Conservation (phyloP, 2,888 invertebrate genomes). For the Oxystoma pomonae region DNA sequence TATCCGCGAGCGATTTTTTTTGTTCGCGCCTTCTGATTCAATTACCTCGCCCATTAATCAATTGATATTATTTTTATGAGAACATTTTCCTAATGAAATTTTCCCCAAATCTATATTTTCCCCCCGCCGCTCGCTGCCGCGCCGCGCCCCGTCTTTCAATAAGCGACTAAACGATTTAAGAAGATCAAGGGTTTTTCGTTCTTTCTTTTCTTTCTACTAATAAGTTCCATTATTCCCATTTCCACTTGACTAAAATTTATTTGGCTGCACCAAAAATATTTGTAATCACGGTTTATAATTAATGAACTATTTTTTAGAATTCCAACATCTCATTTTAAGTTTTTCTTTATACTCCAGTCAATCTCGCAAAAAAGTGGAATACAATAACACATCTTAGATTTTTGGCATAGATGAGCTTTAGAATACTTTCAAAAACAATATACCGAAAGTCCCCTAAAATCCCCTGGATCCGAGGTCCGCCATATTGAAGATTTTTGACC, state of each 20-base stretch:
- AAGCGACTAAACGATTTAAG: constrained; percentile 20
- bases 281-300: no score
- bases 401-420: no score
- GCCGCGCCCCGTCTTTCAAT: constrained; percentile 17
- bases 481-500: no score
- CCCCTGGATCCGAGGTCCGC: no score
- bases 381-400: no score
- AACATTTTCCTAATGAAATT: constrained; percentile 46
- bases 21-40: constrained; percentile 47
- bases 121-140: neutral
- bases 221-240: constrained; percentile 51
- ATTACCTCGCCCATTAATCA: constrained; percentile 48
- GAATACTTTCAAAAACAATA: no score
- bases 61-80: constrained; percentile 46
- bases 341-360: no score
- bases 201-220: constrained; percentile 34
- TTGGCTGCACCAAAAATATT: no score
- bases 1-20: constrained; percentile 43
- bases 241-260: constrained; percentile 47
- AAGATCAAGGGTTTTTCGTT: constrained; percentile 15
- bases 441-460: no score
- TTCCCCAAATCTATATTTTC: constrained; percentile 22
- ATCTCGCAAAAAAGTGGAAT: no score
- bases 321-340: no score
- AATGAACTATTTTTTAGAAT: no score